Conservation (phyloP, 2,113 vertebrate species). For the Poeciliopsis prolifica region DNA sequence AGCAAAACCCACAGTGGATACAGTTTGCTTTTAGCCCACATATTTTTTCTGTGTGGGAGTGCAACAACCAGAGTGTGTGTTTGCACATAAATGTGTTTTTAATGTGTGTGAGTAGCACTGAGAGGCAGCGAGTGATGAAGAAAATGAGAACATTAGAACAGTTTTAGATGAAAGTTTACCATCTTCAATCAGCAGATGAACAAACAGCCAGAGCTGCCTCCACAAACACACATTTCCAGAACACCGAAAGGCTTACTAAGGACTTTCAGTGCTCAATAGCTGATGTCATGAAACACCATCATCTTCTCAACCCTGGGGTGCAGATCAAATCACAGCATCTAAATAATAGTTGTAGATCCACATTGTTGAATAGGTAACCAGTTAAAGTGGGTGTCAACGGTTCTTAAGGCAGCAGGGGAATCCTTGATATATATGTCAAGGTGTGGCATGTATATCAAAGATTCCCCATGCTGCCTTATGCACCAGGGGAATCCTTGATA, state of each 20-base stretch:
- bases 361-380: too few species aligned
- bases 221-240: slow-evolving; percentile 1
- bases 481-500: too few species aligned
- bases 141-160: slow-evolving; percentile 35
- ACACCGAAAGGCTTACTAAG: background rate
- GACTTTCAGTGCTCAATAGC: too few species aligned
- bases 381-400: too few species aligned
- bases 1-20: slow-evolving; percentile 38
- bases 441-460: too few species aligned
- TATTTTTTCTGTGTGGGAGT: slow-evolving; percentile 53
- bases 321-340: too few species aligned
- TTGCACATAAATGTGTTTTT: slow-evolving; percentile 27
- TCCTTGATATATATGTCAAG: too few species aligned
- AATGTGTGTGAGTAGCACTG: slow-evolving; percentile 25
- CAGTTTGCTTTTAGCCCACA: slow-evolving; percentile 53
- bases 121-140: slow-evolving; percentile 44
- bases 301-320: too few species aligned
- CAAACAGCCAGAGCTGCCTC: slow-evolving; percentile 17
- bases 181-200: slow-evolving; percentile 21
- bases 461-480: too few species aligned
- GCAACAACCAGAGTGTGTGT: slow-evolving; percentile 41
- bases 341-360: too few species aligned
- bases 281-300: too few species aligned
- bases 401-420: too few species aligned
- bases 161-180: slow-evolving; percentile 30